phyloP scores from a whole-genome alignment of 2,113 vertebrate genomes.

The Crypturellus undulatus region DNA sequence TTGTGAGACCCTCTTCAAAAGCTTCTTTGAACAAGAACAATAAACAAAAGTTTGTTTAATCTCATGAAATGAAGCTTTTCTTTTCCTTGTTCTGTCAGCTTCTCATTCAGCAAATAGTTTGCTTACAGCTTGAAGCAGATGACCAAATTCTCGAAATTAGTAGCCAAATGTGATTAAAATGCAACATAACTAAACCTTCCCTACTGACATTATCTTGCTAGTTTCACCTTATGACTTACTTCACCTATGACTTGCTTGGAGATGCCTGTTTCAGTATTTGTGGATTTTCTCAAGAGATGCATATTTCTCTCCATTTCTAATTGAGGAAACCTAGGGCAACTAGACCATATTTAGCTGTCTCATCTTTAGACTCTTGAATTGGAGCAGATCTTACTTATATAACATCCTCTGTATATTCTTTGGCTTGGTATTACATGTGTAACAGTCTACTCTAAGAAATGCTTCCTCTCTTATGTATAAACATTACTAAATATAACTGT shows the following conservation, averaged over 20 bases:
- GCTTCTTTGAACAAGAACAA: not conserved
- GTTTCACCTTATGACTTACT: not conserved
- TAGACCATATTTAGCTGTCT: not conserved
- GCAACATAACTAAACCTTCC: not conserved
- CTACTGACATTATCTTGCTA: not conserved
- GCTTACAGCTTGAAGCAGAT: not conserved
- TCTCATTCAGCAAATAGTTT: not conserved
- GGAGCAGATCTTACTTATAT: not conserved
- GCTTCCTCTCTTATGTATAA: not conserved
- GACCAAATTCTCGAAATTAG: not conserved
- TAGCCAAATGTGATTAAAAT: not conserved
- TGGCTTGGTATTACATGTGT: not conserved
- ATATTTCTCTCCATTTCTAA: not conserved
- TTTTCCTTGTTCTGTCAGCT: not conserved
- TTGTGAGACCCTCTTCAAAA: not conserved
- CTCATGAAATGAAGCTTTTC: constrained; percentile 2
- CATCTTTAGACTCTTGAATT: not conserved
- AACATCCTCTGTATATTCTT: not conserved
- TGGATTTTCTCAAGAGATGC: not conserved
- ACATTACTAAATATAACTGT: not conserved
- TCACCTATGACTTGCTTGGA: not conserved
- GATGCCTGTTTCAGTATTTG: not conserved
- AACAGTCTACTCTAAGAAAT: not conserved
- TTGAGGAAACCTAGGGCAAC: not conserved
- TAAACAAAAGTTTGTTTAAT: not conserved